A percentile compares a stretch with the other conserved stretches of the same genome.
Conservation (phyloP, 2,113 vertebrate species). For the Chionodraco myersi region DNA sequence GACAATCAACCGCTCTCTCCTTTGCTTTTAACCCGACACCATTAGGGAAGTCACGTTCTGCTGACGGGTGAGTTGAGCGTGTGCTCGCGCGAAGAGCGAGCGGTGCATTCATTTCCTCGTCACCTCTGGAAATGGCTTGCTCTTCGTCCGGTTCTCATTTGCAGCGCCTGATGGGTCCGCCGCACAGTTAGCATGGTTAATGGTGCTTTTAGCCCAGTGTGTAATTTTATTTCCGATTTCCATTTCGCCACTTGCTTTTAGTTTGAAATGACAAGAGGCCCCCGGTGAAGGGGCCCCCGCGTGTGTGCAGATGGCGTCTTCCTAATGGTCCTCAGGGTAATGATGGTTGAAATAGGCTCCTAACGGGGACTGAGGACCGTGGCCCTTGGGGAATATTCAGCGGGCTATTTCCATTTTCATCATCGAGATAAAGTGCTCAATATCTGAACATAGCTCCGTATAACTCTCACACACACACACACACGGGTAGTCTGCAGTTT, state of each 20-base stretch:
- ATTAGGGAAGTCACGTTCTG: constrained; percentile 61
- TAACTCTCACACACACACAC: neutral
- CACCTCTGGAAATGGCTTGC: constrained; percentile 52
- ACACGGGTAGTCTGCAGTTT: constrained; percentile 17
- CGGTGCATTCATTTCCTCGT: constrained; percentile 48
- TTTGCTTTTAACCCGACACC: constrained; percentile 13
- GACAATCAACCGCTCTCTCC: constrained; percentile 16
- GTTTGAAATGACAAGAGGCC: constrained; percentile 76
- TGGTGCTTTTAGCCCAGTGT: constrained; percentile 79
- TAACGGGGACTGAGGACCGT: constrained; percentile 65
- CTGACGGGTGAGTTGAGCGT: constrained; percentile 43
- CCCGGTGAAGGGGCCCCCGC: constrained; percentile 46
- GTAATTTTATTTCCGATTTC: constrained; percentile 87
- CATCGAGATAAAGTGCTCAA: constrained; percentile 64
- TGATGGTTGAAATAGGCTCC: constrained; percentile 85
- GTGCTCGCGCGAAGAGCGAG: constrained; percentile 24
- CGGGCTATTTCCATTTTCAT: constrained; percentile 63
- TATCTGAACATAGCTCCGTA: constrained; percentile 23
- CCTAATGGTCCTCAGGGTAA: constrained; percentile 85
- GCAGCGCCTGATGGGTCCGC: constrained; percentile 59
- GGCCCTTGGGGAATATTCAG: constrained; percentile 69
- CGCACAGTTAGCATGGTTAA: constrained; percentile 77
- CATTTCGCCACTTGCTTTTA: constrained; percentile 74
- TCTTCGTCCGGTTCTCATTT: constrained; percentile 56
- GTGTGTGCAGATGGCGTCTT: constrained; percentile 74